Evolutionary conservation across 2,888 invertebrate species (phyloP).

Genomic region (Flexamia atlantica): DNA sequence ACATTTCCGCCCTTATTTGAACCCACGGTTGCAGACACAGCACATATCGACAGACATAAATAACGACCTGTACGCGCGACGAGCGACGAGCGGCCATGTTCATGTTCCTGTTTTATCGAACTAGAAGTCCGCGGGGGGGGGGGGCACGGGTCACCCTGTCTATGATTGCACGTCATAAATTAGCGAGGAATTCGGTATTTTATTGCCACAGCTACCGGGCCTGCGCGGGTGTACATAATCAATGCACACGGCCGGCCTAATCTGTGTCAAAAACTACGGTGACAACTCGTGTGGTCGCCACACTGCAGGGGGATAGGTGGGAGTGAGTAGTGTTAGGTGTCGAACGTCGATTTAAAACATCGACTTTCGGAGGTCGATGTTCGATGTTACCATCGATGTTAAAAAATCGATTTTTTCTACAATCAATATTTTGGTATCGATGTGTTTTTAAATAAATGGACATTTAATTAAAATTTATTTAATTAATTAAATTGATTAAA

Average conservation of each 20-base stretch:
- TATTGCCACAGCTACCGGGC: constrained; percentile 21
- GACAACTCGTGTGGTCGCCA: neutral
- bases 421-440: too few relatives aligned
- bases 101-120: constrained; percentile 39
- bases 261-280: constrained; percentile 23
- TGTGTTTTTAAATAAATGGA: too few relatives aligned
- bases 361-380: too few relatives aligned
- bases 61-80: too few relatives aligned
- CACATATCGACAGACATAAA: neutral
- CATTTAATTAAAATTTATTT: too few relatives aligned
- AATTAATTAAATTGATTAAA: too few relatives aligned
- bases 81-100: neutral
- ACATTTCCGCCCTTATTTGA: too few relatives aligned
- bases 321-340: too few relatives aligned
- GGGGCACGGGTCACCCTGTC: constrained; percentile 39
- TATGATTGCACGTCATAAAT: constrained; percentile 56
- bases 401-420: too few relatives aligned
- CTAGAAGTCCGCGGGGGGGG: constrained; percentile 28
- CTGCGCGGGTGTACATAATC: constrained; percentile 50
- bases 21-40: neutral
- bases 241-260: constrained; percentile 31
- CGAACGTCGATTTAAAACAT: too few relatives aligned
- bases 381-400: too few relatives aligned
- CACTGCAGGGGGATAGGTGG: too few relatives aligned
- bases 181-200: constrained; percentile 55